Percentiles rank a stretch among this genome's conserved stretches.
These are phyloP conservation scores for Leucozona laternaria DNA, from an alignment of 2,888 invertebrate species.

Conservation along the genomic window DNA sequence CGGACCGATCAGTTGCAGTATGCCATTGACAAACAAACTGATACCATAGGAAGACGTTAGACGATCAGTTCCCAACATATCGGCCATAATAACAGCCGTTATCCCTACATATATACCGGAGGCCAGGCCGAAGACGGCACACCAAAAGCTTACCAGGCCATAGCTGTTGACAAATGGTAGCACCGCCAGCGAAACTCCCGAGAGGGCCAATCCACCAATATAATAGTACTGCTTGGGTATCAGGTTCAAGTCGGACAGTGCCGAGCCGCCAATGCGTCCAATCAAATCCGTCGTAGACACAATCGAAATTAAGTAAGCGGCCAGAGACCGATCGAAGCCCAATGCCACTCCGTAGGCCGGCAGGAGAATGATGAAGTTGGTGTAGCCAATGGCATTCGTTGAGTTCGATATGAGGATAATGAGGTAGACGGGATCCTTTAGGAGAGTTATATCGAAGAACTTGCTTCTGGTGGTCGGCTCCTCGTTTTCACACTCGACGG, in stretches of 20 bases:
- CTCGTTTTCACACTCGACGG: conserved; percentile 78
- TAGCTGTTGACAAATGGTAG: conserved; percentile 89
- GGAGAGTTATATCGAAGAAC: conserved; percentile 89
- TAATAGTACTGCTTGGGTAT: conserved; percentile 94
- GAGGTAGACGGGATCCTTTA: conserved; percentile 92
- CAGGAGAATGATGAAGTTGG: conserved; percentile 92
- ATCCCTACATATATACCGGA: conserved; percentile 94
- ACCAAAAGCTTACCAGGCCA: conserved; percentile 87
- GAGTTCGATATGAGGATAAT: conserved; percentile 93
- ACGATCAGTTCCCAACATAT: conserved; percentile 93
- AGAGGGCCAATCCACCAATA: conserved; percentile 90
- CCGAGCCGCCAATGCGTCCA: conserved; percentile 93
- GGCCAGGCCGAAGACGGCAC: conserved; percentile 91
- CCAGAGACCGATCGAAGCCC: conserved; percentile 88
- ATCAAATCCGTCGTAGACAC: conserved; percentile 92
- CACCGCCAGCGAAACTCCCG: conserved; percentile 89
- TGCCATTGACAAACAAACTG: conserved; percentile 92
- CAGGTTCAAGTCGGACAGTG: conserved; percentile 90
- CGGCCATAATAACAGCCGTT: conserved; percentile 94
- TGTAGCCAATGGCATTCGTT: conserved; percentile 93
- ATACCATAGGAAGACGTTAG: conserved; percentile 94
- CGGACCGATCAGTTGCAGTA: conserved; percentile 92
- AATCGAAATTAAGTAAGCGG: conserved; percentile 90
- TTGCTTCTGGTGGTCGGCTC: conserved; percentile 80
- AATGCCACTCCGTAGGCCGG: conserved; percentile 90